A percentile compares a stretch with the other conserved stretches of the same genome.
phyloP scores from a whole-genome alignment of 2,113 vertebrate genomes.

The Gambusia affinis region DNA sequence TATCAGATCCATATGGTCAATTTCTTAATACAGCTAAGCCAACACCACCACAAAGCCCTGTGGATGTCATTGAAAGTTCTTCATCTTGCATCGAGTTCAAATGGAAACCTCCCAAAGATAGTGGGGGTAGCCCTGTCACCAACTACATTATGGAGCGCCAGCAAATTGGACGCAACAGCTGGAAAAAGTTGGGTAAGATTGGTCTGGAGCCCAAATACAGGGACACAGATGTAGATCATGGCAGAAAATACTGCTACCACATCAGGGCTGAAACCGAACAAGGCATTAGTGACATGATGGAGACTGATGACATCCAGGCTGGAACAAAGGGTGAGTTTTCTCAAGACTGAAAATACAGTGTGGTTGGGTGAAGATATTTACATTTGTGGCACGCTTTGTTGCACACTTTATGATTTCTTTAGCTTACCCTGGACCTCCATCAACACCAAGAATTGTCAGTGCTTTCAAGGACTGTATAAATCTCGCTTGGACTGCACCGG shows the following conservation, averaged over 20 bases:
- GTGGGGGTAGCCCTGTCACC: conserved; percentile 83
- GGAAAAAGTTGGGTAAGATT: conserved; percentile 84
- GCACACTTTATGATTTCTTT: not conserved
- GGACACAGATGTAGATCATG: conserved; percentile 81
- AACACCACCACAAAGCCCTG: conserved; percentile 82
- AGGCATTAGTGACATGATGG: conserved; percentile 81
- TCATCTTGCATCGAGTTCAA: conserved; percentile 76
- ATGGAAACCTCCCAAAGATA: conserved; percentile 85
- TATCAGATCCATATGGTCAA: not conserved
- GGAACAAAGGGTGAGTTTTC: conserved; percentile 82
- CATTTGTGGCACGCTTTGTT: not conserved
- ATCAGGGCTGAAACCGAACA: conserved; percentile 82
- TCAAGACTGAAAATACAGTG: not conserved
- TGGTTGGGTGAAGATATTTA: not conserved
- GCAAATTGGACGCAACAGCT: conserved; percentile 83
- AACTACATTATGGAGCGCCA: conserved; percentile 84
- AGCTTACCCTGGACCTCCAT: conserved; percentile 87
- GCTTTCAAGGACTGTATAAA: conserved; percentile 82
- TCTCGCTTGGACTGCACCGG: conserved; percentile 84
- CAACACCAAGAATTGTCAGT: conserved; percentile 81
- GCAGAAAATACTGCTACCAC: conserved; percentile 86
- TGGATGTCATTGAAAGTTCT: conserved; percentile 81
- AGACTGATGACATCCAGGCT: conserved; percentile 85
- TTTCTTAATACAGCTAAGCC: conserved; percentile 79
- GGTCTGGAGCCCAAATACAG: conserved; percentile 79